A percentile compares a stretch with the other conserved stretches of the same genome.
These are phyloP conservation scores for Myiotriccus ornatus DNA, from an alignment of 2,797 vertebrate genomes.

Conservation along the genomic window DNA sequence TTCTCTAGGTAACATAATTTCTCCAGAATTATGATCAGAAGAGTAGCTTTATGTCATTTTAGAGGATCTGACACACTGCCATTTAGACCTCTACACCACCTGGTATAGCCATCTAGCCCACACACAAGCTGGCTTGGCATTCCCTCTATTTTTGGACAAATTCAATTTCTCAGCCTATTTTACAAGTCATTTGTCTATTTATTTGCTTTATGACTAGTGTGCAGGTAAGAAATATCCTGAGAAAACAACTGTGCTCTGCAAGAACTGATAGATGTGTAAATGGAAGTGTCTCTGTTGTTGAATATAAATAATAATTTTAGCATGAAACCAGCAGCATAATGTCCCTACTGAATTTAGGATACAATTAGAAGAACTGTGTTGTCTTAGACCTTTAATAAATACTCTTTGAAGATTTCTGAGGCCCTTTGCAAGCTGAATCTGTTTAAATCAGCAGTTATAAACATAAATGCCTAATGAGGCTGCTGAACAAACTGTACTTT, in stretches of 20 bases:
- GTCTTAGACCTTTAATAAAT: not conserved
- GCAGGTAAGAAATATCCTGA: not conserved
- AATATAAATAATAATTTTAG: constrained; percentile 24
- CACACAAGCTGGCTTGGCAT: not conserved
- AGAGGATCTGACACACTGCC: not conserved
- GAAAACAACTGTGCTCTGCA: not conserved
- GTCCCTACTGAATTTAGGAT: constrained; percentile 12
- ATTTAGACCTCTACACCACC: not conserved
- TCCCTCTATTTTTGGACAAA: not conserved
- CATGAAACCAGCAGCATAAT: not conserved
- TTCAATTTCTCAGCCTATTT: not conserved
- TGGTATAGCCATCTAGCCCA: not conserved
- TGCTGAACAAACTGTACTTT: not conserved
- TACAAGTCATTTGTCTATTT: not conserved
- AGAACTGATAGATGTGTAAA: not conserved
- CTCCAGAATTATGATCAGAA: not conserved
- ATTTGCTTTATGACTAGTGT: not conserved
- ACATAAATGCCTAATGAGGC: not conserved
- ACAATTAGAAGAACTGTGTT: constrained; percentile 7
- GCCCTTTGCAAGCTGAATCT: not conserved
- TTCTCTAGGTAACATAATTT: not conserved
- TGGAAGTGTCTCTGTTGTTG: not conserved
- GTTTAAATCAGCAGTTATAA: constrained; percentile 21
- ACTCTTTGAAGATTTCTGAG: constrained; percentile 37
- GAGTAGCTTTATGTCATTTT: not conserved